Evolutionary conservation across 2,888 invertebrate genomes (phyloP), one percentile per base, ranked within the genome.

Genomic region (Luperina nickerlii): DNA sequence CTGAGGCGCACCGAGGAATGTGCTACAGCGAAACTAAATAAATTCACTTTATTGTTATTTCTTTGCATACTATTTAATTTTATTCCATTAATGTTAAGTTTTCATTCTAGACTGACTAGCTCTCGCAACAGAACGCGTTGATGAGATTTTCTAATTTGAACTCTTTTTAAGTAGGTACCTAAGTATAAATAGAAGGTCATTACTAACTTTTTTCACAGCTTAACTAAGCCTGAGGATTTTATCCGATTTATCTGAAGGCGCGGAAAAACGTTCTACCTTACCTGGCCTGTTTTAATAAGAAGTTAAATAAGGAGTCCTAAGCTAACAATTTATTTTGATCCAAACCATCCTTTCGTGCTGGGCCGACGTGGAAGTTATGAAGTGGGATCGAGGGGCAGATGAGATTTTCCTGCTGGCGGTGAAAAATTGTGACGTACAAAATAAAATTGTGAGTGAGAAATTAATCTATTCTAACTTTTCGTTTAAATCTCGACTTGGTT

Each of bases 241-340:
- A 89, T 87, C 85, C 79, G 89, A 89, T 89, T 89, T 87, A 88
- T 88, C 81, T 71, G 82, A 68, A 79, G 82, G 80, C 76, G 72
- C 71, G 83, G 76, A 80, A 89, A 88, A 89, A 87, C 86, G 85
- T 84, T 84, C 60, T 83, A 51, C 86, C 84, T 81, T 82, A 78
- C 80, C 71, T 76, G 83, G 83, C 78, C 75, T 88, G 85, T 88
- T 89, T 89, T 89, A 89, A 87, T 89, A 89, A 89, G 88, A 89
- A 89, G 89, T 88, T 88, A 89, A 90, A 90, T 90, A 90, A 88
- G 80, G 81, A 88, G 89, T 89, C 89, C 89, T 90, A 89, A 89
- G 89, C 89, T 87, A 89, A 90, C 89, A 89, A 89, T 89, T 89
- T 89, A 88, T 90, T 90, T 89, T 83, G 88, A 87, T 88, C 88